Percentiles rank a stretch among this genome's conserved stretches.
phyloP scores from a whole-genome alignment of 2,888 invertebrate genomes.

The Doris montereyensis region DNA sequence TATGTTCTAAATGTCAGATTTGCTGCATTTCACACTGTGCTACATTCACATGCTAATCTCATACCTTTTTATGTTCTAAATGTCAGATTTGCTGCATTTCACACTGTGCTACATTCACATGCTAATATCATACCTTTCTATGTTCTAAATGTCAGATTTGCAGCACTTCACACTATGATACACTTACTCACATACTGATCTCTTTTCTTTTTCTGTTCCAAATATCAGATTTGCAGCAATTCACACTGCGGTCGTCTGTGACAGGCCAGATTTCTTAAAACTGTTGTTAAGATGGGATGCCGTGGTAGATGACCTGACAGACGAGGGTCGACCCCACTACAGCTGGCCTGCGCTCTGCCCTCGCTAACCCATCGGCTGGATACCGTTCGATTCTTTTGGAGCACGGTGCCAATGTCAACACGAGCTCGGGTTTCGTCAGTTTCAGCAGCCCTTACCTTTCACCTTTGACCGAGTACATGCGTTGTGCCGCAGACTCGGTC shows the following conservation, averaged over 20 bases:
- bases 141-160: too few species aligned
- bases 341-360: constrained; percentile 71
- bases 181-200: too few species aligned
- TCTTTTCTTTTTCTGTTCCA: neutral
- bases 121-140: too few species aligned
- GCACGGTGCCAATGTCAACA: constrained; percentile 66
- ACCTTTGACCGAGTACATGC: constrained; percentile 87
- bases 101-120: too few species aligned
- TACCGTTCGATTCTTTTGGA: constrained; percentile 59
- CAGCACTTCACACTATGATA: too few species aligned
- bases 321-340: constrained; percentile 72
- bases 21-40: too few species aligned
- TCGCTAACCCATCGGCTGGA: constrained; percentile 58
- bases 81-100: too few species aligned
- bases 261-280: constrained; percentile 64
- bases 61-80: too few species aligned
- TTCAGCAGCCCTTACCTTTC: constrained; percentile 80
- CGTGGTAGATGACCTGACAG: constrained; percentile 71
- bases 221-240: constrained; percentile 81
- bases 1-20: too few species aligned
- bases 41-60: too few species aligned
- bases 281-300: constrained; percentile 73
- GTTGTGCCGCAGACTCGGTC: constrained; percentile 78
- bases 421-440: constrained; percentile 75
- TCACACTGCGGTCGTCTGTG: constrained; percentile 84